A percentile compares a stretch with the other conserved stretches of the same genome.
These are phyloP conservation scores for Leucosticte australis DNA, from an alignment of 2,113 vertebrate genomes.

Conservation along the genomic window DNA sequence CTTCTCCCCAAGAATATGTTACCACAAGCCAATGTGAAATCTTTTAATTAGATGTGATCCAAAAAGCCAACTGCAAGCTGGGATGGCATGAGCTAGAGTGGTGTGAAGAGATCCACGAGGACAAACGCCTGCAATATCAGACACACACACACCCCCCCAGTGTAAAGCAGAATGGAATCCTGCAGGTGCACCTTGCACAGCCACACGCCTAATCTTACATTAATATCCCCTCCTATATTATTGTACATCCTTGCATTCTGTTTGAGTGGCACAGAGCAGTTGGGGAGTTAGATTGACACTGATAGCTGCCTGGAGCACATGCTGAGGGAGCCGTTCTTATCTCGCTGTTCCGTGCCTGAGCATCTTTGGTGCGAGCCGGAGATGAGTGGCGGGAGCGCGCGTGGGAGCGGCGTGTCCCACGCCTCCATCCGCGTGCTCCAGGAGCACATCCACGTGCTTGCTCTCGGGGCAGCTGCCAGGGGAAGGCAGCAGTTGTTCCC, in stretches of 20 bases:
- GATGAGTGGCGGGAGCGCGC: neutral
- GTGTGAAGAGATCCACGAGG: neutral
- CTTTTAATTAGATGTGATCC: conserved; percentile 45
- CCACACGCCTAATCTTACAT: neutral
- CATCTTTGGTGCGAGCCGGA: neutral
- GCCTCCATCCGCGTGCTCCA: neutral
- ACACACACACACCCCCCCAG: too few species aligned
- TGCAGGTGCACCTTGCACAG: neutral
- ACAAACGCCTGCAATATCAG: neutral
- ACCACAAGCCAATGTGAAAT: neutral
- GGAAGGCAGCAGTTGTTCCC: neutral
- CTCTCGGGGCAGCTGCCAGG: neutral
- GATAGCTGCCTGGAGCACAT: conserved; percentile 15
- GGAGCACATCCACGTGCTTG: neutral
- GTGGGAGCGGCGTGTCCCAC: accelerated
- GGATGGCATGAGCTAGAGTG: neutral
- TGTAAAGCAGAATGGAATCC: neutral
- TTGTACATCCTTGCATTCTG: neutral
- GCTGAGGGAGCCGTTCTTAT: neutral
- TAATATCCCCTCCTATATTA: neutral
- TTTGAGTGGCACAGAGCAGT: neutral
- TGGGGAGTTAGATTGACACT: conserved; percentile 6
- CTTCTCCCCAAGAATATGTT: conserved; percentile 32
- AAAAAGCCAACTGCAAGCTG: neutral
- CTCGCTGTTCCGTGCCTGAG: neutral